A percentile compares a stretch with the other conserved stretches of the same genome.
Evolutionary conservation across 2,888 invertebrate species (phyloP).

Genomic region (Morinoia aosen): DNA sequence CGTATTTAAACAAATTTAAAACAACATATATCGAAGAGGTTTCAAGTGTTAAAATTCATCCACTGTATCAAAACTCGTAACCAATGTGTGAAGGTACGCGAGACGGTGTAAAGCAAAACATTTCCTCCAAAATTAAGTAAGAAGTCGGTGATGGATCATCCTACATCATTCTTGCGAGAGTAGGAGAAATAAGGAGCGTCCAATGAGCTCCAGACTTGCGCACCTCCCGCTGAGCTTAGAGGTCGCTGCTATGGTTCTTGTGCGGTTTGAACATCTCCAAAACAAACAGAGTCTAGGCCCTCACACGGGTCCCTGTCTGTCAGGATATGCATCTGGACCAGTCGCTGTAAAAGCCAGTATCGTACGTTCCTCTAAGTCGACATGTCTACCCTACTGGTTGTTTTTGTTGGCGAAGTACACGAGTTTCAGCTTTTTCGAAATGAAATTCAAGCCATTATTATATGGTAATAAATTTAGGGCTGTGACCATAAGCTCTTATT

Average conservation of each 20-base stretch:
- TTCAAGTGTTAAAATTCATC: too few relatives aligned
- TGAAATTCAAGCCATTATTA: too few relatives aligned
- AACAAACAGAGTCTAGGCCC: conserved; percentile 16
- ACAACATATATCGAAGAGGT: too few relatives aligned
- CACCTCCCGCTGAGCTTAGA: not conserved
- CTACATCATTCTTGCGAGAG: not conserved
- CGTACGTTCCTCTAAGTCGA: not conserved
- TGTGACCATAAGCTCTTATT: too few relatives aligned
- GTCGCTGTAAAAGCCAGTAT: not conserved
- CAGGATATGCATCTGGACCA: conserved; percentile 9
- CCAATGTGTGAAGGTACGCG: too few relatives aligned
- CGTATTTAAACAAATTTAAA: too few relatives aligned
- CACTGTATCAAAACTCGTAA: too few relatives aligned
- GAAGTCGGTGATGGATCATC: not conserved
- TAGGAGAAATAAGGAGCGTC: not conserved
- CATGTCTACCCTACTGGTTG: too few relatives aligned
- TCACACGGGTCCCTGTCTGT: not conserved
- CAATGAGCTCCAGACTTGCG: not conserved
- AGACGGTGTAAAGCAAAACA: not conserved
- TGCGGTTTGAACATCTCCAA: conserved; percentile 16
- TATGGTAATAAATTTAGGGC: too few relatives aligned
- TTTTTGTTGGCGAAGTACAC: not conserved
- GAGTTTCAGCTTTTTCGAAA: too few relatives aligned
- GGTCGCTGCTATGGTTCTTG: not conserved
- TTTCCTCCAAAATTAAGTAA: not conserved